Base-by-base conservation (phyloP, 1,140 invertebrate species). In the Palaemon carinicauda region DNA sequence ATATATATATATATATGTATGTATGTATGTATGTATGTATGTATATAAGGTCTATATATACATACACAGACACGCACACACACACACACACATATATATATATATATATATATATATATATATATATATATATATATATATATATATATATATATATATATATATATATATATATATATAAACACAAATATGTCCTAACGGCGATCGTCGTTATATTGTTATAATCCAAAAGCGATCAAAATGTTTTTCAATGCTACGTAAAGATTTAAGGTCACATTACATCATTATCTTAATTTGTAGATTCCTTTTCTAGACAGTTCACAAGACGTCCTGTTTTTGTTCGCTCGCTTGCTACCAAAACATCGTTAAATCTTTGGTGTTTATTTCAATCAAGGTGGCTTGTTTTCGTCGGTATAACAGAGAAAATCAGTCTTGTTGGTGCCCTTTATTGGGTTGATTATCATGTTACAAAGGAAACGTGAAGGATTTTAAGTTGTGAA, bases 121-220 rank as follows among this genome's bases (percentile, higher is more conserved):
- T 65, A 65, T 65, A 65, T 65, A 65, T 65, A 65, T 24, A 65
- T 65, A 65, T 65, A 65, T 65, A 65, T 65, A 65, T 65, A 65
- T 65, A 65, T 24, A 65, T 65, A 17, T 65, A 65, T 65, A 65
- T 19, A 65, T 65, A n/a, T 65, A 65, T 65, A 65, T 65, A 60
- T 60, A 60, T 27, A n/a, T 65, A 17, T 65, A 65, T 65, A 65
- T 65, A 65, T 24, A 65, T 65, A 65, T 65, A 65, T 65, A 65
- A n/a, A 65, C 21, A 65, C 21, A 65, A n/a, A 65, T 65, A 65
- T 65, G 21, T 3, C 1, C 12, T 60, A 7, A 56, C 4, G 3
- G 3, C 14, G 12, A 56, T 4, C 21, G 21, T 56, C 14, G 14
- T 12, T 56, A 4, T 41, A 4, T 41, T 41, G 3, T 41, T 41